Conservation (phyloP, 2,797 vertebrate species). For the Neosilurus hyrtlii region DNA sequence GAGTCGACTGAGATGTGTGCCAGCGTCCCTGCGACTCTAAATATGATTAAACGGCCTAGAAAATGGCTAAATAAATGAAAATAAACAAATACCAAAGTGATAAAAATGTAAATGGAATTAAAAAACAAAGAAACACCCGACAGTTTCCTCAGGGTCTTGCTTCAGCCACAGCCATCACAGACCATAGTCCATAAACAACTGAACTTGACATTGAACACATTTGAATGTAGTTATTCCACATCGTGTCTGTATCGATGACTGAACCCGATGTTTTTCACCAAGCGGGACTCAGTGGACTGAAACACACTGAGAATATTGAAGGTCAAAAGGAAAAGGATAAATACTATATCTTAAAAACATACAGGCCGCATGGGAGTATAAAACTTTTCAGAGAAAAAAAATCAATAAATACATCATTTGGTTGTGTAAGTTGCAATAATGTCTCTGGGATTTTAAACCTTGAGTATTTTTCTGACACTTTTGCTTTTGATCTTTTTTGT, state of each 20-base stretch:
- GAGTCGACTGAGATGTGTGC: no score
- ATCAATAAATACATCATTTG: conserved; percentile 16
- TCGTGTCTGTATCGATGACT: not conserved
- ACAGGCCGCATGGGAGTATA: not conserved
- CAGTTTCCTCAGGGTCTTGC: not conserved
- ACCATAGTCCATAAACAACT: not conserved
- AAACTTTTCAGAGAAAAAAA: conserved; percentile 1
- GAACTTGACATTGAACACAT: not conserved
- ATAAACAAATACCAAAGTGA: not conserved
- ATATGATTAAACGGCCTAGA: no score
- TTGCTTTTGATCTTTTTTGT: not conserved
- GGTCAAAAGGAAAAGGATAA: conserved; percentile 24
- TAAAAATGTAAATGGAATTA: not conserved
- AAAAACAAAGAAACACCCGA: not conserved
- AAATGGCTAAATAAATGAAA: no score
- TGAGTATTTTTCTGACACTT: not conserved
- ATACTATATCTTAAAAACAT: not conserved
- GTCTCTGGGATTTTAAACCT: not conserved
- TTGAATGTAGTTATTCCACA: not conserved
- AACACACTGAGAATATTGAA: not conserved
- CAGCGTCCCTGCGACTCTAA: no score
- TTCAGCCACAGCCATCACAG: not conserved
- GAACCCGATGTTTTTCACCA: conserved; percentile 8
- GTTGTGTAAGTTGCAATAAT: conserved; percentile 1
- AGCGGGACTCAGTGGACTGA: conserved; percentile 15